Percentiles rank a stretch among this genome's conserved stretches.
phyloP scores from a whole-genome alignment of 1,140 invertebrate genomes.

The Lordiphosa mommai region DNA sequence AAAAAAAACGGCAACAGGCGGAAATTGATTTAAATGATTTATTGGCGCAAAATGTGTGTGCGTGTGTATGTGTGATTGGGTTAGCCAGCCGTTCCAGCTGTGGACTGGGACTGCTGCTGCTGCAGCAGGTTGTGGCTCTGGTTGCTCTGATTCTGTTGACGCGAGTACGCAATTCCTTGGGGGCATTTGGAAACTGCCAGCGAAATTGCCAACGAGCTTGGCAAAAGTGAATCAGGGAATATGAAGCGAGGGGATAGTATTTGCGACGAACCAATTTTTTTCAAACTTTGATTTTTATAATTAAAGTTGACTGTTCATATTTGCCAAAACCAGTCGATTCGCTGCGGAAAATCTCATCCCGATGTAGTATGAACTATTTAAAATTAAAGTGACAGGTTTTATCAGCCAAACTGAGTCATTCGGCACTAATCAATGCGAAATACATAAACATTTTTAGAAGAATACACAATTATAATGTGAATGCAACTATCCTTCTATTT shows the following conservation, averaged over 20 bases:
- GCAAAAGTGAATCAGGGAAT: conserved; percentile 43
- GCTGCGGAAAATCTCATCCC: no score
- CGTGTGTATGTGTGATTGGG: conserved; percentile 20
- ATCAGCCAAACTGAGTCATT: no score
- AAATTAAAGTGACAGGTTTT: no score
- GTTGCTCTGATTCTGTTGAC: conserved; percentile 23
- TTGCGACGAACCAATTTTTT: neutral
- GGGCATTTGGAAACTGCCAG: conserved; percentile 39
- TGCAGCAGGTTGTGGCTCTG: conserved; percentile 5
- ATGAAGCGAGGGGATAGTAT: neutral
- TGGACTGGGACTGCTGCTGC: conserved; percentile 40
- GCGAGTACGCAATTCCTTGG: conserved; percentile 37
- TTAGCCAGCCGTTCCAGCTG: conserved; percentile 27
- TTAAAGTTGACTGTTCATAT: neutral
- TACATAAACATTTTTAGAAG: no score
- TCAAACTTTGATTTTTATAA: neutral
- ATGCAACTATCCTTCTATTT: no score
- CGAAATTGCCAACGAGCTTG: conserved; percentile 34
- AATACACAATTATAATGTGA: no score
- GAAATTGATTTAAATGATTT: conserved; percentile 77
- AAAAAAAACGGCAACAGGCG: conserved; percentile 50
- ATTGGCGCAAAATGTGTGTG: conserved; percentile 44
- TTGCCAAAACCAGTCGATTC: no score
- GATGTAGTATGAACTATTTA: no score
- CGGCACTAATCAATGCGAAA: no score